phyloP scores from a whole-genome alignment of 2,888 invertebrate genomes.

The Hedya salicella region DNA sequence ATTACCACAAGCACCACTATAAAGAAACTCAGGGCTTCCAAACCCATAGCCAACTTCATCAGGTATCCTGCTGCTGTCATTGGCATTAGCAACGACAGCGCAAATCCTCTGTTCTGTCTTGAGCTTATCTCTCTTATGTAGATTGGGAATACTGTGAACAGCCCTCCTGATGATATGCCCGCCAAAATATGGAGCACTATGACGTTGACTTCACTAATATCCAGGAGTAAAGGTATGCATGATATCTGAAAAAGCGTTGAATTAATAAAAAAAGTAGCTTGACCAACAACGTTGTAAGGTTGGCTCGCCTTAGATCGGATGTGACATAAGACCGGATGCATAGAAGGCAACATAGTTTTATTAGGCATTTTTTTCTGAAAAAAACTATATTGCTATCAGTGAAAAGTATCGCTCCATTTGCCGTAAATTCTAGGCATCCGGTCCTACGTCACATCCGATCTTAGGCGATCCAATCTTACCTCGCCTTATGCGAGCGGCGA shows the following conservation, averaged over 20 bases:
- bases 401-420: no score
- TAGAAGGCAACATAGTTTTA: no score
- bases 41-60: constrained; percentile 56
- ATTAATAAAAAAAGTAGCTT: no score
- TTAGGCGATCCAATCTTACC: no score
- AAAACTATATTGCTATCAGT: no score
- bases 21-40: constrained; percentile 62
- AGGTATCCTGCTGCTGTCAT: constrained; percentile 67
- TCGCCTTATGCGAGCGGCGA: no score
- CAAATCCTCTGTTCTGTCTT: constrained; percentile 53
- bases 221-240: constrained; percentile 64
- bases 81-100: constrained; percentile 57
- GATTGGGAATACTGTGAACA: constrained; percentile 66
- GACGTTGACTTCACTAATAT: constrained; percentile 53
- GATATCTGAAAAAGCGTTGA: constrained; percentile 60
- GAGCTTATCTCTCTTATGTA: constrained; percentile 67
- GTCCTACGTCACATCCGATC: no score
- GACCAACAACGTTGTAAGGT: no score
- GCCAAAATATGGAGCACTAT: constrained; percentile 62
- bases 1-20: constrained; percentile 63
- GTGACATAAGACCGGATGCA: no score
- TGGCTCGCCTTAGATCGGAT: no score
- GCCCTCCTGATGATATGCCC: constrained; percentile 65
- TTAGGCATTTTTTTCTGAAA: no score
- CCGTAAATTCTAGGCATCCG: no score